A percentile compares a stretch with the other conserved stretches of the same genome.
These are phyloP conservation scores for Scolanthus callimorphus DNA, from an alignment of 92 coral and sea anemone genomes.

Conservation along the genomic window DNA sequence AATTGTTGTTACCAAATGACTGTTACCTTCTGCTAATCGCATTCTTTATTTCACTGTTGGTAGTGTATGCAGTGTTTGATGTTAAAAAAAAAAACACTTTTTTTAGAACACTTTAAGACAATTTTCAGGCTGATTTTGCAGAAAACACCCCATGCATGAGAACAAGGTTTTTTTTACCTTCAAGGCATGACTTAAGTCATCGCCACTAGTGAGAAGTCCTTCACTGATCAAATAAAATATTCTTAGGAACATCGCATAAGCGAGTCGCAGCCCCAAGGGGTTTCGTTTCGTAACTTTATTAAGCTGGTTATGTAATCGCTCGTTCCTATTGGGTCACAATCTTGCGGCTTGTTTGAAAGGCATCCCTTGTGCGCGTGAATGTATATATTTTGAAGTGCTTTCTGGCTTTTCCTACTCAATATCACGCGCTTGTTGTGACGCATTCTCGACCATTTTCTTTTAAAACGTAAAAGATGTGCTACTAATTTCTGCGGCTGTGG, in stretches of 20 bases:
- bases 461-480: background rate
- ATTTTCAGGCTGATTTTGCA: too few species aligned
- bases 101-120: too few species aligned
- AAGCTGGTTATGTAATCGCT: constrained; percentile 48
- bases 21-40: too few species aligned
- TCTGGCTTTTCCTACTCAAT: background rate
- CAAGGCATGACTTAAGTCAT: background rate
- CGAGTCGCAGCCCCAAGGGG: constrained; percentile 14
- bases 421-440: background rate
- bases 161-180: background rate
- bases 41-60: too few species aligned
- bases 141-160: too few species aligned
- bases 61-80: too few species aligned
- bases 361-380: constrained; percentile 58
- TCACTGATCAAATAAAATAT: background rate
- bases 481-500: background rate
- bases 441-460: constrained; percentile 1
- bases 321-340: constrained; percentile 58
- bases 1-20: too few species aligned
- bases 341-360: constrained; percentile 60
- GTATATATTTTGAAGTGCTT: constrained; percentile 22
- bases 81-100: too few species aligned
- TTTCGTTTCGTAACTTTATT: constrained; percentile 5
- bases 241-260: constrained; percentile 2
- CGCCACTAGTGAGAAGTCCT: background rate